These are phyloP conservation scores for Esperia sulphurella DNA, from an alignment of 2,888 invertebrate genomes.

Conservation along the genomic window DNA sequence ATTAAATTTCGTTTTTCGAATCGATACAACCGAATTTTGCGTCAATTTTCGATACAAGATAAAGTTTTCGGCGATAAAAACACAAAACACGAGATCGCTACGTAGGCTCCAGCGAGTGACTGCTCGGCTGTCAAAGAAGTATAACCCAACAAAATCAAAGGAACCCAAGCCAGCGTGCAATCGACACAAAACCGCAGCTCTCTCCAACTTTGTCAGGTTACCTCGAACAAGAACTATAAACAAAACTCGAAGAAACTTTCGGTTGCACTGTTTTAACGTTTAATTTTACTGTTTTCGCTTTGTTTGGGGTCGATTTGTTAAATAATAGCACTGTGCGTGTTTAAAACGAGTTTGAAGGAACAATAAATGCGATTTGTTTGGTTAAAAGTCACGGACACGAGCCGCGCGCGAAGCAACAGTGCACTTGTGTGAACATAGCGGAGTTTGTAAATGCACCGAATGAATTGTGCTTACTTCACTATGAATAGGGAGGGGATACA, in stretches of 20 bases:
- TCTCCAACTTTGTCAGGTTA: constrained; percentile 55
- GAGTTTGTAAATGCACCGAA: constrained; percentile 23
- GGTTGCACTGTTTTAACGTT: constrained; percentile 34
- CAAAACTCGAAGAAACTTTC: constrained; percentile 54
- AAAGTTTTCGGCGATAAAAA: constrained; percentile 54
- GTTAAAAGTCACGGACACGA: constrained; percentile 55
- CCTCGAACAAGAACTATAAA: constrained; percentile 47
- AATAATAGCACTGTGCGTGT: constrained; percentile 56
- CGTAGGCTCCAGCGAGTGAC: constrained; percentile 46
- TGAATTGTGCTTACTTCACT: neutral
- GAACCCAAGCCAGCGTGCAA: constrained; percentile 41
- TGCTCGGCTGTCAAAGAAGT: constrained; percentile 52
- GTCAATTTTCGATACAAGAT: constrained; percentile 47
- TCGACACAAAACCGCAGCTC: constrained; percentile 48
- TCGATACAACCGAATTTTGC: constrained; percentile 41
- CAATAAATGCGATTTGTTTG: constrained; percentile 56
- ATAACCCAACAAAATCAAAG: constrained; percentile 64
- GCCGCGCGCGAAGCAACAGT: constrained; percentile 15
- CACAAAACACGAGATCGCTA: constrained; percentile 44
- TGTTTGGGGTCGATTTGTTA: constrained; percentile 48
- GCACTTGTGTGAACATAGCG: constrained; percentile 29
- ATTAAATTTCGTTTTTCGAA: constrained; percentile 39
- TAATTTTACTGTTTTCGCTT: constrained; percentile 37
- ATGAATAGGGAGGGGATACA: neutral
- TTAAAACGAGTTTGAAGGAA: constrained; percentile 46